Evolutionary conservation across 2,113 vertebrate species (phyloP).

Genomic region (Miniopterus natalensis): DNA sequence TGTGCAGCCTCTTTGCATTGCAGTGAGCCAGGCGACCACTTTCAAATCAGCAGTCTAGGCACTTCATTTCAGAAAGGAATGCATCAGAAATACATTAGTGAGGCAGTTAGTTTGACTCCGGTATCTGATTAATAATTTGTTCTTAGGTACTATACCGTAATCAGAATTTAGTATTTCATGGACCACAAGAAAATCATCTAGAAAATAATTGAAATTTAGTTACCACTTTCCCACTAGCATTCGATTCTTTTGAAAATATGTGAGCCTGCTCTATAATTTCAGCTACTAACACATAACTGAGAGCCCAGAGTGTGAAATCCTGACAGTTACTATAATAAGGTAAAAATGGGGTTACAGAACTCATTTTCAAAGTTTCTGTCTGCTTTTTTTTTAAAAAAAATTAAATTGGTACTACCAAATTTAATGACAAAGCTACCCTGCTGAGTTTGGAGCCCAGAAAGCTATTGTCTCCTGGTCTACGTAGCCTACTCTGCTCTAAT

Average conservation of each 20-base stretch:
- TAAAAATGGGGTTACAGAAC: slow-evolving; percentile 86
- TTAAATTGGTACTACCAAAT: slow-evolving; percentile 87
- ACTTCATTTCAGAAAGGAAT: slow-evolving; percentile 48
- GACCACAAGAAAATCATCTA: slow-evolving; percentile 63
- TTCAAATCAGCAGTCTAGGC: slow-evolving; percentile 18
- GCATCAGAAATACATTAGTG: slow-evolving; percentile 62
- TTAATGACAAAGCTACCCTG: slow-evolving; percentile 90
- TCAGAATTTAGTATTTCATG: slow-evolving; percentile 74
- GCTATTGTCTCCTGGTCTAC: slow-evolving; percentile 90
- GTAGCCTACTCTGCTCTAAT: slow-evolving; percentile 88
- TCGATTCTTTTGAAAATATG: slow-evolving; percentile 66
- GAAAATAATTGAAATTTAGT: background rate
- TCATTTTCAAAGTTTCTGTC: slow-evolving; percentile 87
- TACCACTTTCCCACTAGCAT: slow-evolving; percentile 52
- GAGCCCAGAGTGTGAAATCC: slow-evolving; percentile 66
- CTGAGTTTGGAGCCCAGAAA: slow-evolving; percentile 89
- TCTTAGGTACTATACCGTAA: slow-evolving; percentile 47
- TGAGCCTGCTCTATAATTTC: slow-evolving; percentile 54
- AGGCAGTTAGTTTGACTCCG: slow-evolving; percentile 30
- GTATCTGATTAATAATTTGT: slow-evolving; percentile 63
- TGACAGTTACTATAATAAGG: slow-evolving; percentile 81
- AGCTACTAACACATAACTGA: slow-evolving; percentile 62
- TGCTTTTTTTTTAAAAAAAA: slow-evolving; percentile 75
- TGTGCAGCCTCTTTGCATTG: background rate
- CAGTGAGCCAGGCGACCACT: background rate